Conservation (phyloP, 53 echinoderm and acorn worm genomes). For the Paracentrotus lividus region DNA sequence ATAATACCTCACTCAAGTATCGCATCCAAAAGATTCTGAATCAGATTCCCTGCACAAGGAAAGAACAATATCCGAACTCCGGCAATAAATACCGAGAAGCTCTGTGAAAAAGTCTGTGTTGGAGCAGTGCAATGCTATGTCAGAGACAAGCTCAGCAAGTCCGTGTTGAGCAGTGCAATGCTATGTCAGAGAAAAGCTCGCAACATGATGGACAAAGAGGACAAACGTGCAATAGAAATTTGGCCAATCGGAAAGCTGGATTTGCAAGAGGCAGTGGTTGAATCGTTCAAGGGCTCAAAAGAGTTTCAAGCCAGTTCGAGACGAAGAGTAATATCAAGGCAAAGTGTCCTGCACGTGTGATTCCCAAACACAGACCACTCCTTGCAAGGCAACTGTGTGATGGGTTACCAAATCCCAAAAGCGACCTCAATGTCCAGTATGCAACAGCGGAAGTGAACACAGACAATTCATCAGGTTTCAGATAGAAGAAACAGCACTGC, state of each 20-base stretch:
- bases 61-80: neutral
- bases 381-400: neutral
- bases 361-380: neutral
- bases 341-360: neutral
- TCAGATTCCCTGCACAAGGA: neutral
- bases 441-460: neutral
- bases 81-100: neutral
- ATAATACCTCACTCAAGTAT: neutral
- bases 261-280: neutral
- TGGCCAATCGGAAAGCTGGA: neutral
- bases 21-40: neutral
- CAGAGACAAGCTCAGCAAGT: neutral
- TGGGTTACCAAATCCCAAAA: neutral
- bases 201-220: neutral
- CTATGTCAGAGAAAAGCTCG: neutral
- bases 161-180: neutral
- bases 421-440: neutral
- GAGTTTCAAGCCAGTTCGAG: neutral
- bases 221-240: constrained; percentile 19
- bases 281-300: neutral
- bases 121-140: neutral
- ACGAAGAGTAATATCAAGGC: neutral
- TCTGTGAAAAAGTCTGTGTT: neutral
- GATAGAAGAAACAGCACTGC: neutral
- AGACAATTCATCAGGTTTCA: neutral